Conservation (phyloP, 92 coral and sea anemone species). For the Parazoanthus atlanticus region DNA sequence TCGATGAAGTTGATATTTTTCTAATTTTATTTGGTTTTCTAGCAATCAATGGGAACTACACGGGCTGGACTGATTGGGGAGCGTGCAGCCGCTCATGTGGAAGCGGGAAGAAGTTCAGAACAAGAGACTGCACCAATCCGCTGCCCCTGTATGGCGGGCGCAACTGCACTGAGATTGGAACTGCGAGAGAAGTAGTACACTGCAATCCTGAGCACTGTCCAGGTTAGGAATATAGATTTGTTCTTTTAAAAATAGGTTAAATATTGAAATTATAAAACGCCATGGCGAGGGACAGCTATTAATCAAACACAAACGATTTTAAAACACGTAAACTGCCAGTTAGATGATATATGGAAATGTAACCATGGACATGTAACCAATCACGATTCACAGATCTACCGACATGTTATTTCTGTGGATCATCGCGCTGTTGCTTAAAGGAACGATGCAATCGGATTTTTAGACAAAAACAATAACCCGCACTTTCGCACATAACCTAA, state of each 20-base stretch:
- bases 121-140: slow-evolving; percentile 81
- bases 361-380: too few species aligned
- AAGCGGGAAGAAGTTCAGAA: slow-evolving; percentile 75
- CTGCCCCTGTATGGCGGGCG: slow-evolving; percentile 82
- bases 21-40: background rate
- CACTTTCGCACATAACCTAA: too few species aligned
- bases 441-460: too few species aligned
- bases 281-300: too few species aligned
- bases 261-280: background rate
- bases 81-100: slow-evolving; percentile 92
- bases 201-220: slow-evolving; percentile 95
- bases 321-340: too few species aligned
- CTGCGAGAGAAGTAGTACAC: slow-evolving; percentile 79
- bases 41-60: slow-evolving; percentile 92
- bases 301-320: too few species aligned
- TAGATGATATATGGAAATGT: too few species aligned
- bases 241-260: background rate
- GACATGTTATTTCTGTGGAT: too few species aligned
- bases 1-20: background rate
- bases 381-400: too few species aligned
- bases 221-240: slow-evolving; percentile 52
- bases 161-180: slow-evolving; percentile 84
- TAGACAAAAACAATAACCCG: too few species aligned
- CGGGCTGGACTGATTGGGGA: slow-evolving; percentile 93
- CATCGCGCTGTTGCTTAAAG: too few species aligned